Base-by-base conservation (phyloP, 2,888 invertebrate species). In the Embidobia sp. region DNA sequence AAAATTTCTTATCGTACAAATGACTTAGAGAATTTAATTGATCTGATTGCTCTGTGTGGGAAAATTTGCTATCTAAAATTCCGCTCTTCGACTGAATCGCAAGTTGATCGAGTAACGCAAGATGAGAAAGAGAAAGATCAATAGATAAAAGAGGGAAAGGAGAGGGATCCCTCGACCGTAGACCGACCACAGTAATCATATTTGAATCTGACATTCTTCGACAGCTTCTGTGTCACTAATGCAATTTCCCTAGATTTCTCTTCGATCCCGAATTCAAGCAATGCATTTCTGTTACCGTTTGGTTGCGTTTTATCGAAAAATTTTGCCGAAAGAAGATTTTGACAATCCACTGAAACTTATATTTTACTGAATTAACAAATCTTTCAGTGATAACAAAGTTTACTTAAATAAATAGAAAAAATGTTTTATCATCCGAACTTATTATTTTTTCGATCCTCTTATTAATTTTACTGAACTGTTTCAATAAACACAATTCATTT, bases 141-240 rank as follows among this genome's bases (percentile, higher is more conserved):
- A n/a, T n/a, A n/a, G 10, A 11, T 22, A 26, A 31, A 26, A 16
- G 31, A 3, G 59, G 8, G 46, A 33, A 2, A 35, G 48, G n/a
- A 48, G 31, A 19, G 31, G 7, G 19, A 26, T 4, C 15, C 27
- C 10, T n/a, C 27, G 16, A 29, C 13, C 29, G 40, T 26, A 29
- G 4, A 33, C 27, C 29, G 61, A 61, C 27, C 46, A 48, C 48
- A 48, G 37, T 61, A 61, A 61, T 61, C 61, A 37, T 48, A 61
- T 61, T 48, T 46, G 61, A 48, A 37, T 61, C 48, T 35, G 61
- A 61, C 46, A 48, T 48, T 61, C 27, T 48, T 48, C 46, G 61
- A 61, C 48, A 37, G 48, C 48, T 59, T 59, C 61, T 49, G 49
- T 49, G 26, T 63, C 40, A 44, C 63, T 63, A 63, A 63, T 63